phyloP scores from a whole-genome alignment of 2,797 vertebrate genomes.

The Pelochelys cantorii region DNA sequence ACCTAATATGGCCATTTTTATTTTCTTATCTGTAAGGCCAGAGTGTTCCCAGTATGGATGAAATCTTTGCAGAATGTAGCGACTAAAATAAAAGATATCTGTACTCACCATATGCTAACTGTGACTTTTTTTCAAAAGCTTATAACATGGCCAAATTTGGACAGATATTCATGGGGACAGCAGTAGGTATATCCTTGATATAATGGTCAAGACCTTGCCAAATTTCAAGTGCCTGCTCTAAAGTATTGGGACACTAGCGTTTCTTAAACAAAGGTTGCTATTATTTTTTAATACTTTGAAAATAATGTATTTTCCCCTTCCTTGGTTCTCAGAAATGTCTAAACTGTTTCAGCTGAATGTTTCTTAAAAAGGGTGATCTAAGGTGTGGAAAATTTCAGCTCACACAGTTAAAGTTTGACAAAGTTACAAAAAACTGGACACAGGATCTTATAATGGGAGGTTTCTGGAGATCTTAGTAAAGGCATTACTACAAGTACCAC shows the following conservation, averaged over 20 bases:
- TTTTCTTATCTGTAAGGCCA: not conserved
- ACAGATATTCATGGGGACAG: not conserved
- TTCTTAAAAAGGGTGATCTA: not conserved
- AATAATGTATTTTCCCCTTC: not conserved
- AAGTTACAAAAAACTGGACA: not conserved
- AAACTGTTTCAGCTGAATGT: not conserved
- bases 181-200: not conserved
- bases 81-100: not conserved
- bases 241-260: not conserved
- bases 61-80: not conserved
- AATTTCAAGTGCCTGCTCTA: not conserved
- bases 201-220: not conserved
- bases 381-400: not conserved
- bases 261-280: not conserved
- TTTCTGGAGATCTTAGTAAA: not conserved
- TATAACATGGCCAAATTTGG: not conserved
- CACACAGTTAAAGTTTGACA: not conserved
- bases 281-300: not conserved
- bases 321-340: not conserved
- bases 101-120: not conserved
- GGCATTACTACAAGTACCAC: not conserved
- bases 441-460: not conserved
- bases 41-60: not conserved
- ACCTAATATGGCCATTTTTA: not conserved
- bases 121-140: not conserved